Percentiles rank a stretch among this genome's conserved stretches.
phyloP scores from a whole-genome alignment of 2,888 invertebrate genomes.

The Caenorhabditis doughertyi region DNA sequence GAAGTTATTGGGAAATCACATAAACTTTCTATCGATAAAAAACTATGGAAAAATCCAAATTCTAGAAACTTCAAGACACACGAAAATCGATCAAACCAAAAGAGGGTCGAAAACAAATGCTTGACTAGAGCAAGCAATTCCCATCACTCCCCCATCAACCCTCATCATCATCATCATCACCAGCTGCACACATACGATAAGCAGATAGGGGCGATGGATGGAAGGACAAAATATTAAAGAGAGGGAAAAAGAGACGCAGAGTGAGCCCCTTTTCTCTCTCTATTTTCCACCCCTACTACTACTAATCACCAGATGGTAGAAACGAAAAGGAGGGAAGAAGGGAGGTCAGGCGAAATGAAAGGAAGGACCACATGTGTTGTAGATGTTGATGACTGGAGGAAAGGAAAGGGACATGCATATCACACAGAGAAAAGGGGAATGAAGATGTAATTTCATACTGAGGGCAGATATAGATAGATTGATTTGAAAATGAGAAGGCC shows the following conservation, averaged over 20 bases:
- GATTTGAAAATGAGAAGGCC: too few relatives aligned
- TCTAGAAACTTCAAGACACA: too few relatives aligned
- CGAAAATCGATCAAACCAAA: neutral
- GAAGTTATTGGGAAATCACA: too few relatives aligned
- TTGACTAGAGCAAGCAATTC: neutral
- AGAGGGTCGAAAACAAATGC: neutral
- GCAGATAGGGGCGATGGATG: conserved; percentile 39
- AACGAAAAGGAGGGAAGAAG: neutral
- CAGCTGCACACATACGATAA: conserved; percentile 64
- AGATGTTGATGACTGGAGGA: too few relatives aligned
- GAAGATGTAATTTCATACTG: conserved; percentile 39
- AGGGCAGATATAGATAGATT: neutral
- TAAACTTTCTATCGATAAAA: too few relatives aligned
- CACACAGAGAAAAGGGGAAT: conserved; percentile 12
- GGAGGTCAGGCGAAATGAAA: conserved; percentile 22
- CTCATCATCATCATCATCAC: conserved; percentile 18
- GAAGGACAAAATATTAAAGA: neutral
- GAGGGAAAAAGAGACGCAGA: conserved; percentile 14
- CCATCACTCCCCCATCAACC: neutral
- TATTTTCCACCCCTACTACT: conserved; percentile 6
- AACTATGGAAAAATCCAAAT: too few relatives aligned
- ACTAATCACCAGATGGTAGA: conserved; percentile 54
- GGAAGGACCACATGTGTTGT: conserved; percentile 47
- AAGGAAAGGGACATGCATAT: conserved; percentile 39
- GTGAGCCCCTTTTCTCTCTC: neutral